A percentile compares a stretch with the other conserved stretches of the same genome.
Conservation (phyloP, 2,888 invertebrate species). For the Agriopis aurantiaria region DNA sequence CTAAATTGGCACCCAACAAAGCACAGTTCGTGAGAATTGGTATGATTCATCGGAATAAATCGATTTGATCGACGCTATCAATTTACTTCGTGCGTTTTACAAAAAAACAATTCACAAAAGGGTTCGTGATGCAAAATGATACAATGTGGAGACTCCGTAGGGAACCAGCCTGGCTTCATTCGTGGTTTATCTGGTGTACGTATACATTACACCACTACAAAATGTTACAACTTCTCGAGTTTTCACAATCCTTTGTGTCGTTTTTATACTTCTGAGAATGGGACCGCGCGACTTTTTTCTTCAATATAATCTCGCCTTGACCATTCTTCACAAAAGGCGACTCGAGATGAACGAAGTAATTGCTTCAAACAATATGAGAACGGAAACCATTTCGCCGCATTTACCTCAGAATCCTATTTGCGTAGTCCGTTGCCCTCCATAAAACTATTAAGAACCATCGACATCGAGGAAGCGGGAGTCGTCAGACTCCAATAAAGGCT, state of each 20-base stretch:
- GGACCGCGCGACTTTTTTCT: conserved; percentile 13
- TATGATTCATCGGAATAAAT: conserved; percentile 73
- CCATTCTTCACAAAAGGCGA: conserved; percentile 7
- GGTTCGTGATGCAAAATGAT: conserved; percentile 65
- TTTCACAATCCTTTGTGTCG: conserved; percentile 32
- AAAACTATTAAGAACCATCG: conserved; percentile 59
- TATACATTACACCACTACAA: conserved; percentile 57
- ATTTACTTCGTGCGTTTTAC: conserved; percentile 57
- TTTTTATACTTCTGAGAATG: conserved; percentile 10
- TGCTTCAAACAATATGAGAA: conserved; percentile 28
- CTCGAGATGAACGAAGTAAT: conserved; percentile 10
- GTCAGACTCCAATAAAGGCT: conserved; percentile 79
- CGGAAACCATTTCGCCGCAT: conserved; percentile 39
- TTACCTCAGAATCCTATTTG: conserved; percentile 42
- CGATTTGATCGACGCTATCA: conserved; percentile 67
- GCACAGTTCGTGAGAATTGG: conserved; percentile 53
- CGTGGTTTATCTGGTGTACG: conserved; percentile 65
- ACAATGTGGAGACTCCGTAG: conserved; percentile 67
- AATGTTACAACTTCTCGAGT: conserved; percentile 44
- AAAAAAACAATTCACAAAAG: conserved; percentile 70
- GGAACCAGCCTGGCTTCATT: conserved; percentile 64
- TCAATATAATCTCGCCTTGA: conserved; percentile 1
- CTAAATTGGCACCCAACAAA: conserved; percentile 48
- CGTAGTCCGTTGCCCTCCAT: conserved; percentile 47
- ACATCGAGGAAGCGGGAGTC: conserved; percentile 59